Percentiles rank a stretch among this genome's conserved stretches.
Conservation (phyloP, 2,888 invertebrate species). For the Nasonovia ribisnigri region DNA sequence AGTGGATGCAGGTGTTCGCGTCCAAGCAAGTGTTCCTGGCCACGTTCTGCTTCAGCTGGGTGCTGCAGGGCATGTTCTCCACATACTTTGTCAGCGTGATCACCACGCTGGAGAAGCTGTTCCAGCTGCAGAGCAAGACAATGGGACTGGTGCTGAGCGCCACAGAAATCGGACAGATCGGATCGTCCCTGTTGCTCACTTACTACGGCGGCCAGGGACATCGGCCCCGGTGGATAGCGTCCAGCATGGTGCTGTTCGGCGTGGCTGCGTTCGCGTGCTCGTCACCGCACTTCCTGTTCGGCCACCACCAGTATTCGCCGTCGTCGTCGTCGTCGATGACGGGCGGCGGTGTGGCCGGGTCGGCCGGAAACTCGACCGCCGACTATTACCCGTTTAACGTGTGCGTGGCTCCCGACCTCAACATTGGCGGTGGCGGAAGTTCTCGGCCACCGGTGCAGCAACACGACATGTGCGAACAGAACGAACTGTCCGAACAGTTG, state of each 20-base stretch:
- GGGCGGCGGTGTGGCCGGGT: constrained; percentile 64
- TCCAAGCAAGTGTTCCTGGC: constrained; percentile 90
- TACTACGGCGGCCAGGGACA: constrained; percentile 93
- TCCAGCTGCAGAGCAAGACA: constrained; percentile 91
- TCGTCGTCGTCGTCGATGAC: neutral
- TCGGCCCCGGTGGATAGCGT: constrained; percentile 92
- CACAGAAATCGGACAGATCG: constrained; percentile 93
- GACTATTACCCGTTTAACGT: constrained; percentile 22
- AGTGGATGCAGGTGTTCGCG: constrained; percentile 84
- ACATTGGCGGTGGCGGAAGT: neutral
- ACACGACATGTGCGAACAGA: constrained; percentile 74
- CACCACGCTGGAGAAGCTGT: constrained; percentile 92
- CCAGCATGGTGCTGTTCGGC: constrained; percentile 88
- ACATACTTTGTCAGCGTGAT: constrained; percentile 95
- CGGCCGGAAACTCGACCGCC: neutral
- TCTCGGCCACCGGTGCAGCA: neutral
- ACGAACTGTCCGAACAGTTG: constrained; percentile 76
- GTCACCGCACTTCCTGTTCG: constrained; percentile 88
- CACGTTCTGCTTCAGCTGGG: constrained; percentile 89
- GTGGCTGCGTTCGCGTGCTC: constrained; percentile 89
- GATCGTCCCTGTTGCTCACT: constrained; percentile 87
- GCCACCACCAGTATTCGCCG: constrained; percentile 74
- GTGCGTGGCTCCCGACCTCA: neutral
- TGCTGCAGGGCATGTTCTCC: constrained; percentile 88
- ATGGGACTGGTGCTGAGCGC: constrained; percentile 91